Base-by-base conservation (phyloP, 2,888 invertebrate genomes). In the Rugalucina vietnamica region DNA sequence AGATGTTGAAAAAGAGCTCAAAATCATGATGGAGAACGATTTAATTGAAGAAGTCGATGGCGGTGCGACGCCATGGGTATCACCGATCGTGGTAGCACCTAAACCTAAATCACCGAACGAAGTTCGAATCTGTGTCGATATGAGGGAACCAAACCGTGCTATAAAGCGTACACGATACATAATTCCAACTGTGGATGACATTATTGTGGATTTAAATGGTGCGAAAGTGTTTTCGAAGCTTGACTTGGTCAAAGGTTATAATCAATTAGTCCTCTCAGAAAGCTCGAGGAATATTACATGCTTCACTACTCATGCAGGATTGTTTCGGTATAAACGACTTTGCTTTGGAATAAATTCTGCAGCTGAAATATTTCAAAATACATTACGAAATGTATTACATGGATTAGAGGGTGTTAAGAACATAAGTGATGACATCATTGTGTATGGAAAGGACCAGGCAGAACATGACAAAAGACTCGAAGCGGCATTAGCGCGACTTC, bases 11-110 rank as follows among this genome's bases (percentile, higher is more conserved):
- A 54, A 81, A 65, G 87, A 92, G 75, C 74, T 91, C 21, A 76
- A 89, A 54, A 75, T 84, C n/a, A 81, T 91, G 29, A 81, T 88
- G 49, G 79, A 88, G 24, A 65, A 85, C 5, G 91, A 89, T 77
- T 82, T 92, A 8, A 92, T 92, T 27, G 91, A 92, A 65, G 78
- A 73, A 50, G 89, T 90, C 32, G 84, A 80, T 69, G 91, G 89
- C 2, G 91, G 88, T 21, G 54, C 10, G n/a, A 91, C 91, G n/a
- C 90, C 90, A 4, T 92, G 91, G 91, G 90, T 92, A 2, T 88
- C 89, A 27, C 90, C 89, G 5, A 86, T 91, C 0, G 90, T 91
- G 0, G 85, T 88, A n/a, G 90, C 86, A n/a, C 90, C 90, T 1
- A 89, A 90, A 74, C 85, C 84, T 4, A 88, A 91, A 39, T 70